Conservation (phyloP, 2,113 vertebrate genomes). For the Callaeas wilsoni region DNA sequence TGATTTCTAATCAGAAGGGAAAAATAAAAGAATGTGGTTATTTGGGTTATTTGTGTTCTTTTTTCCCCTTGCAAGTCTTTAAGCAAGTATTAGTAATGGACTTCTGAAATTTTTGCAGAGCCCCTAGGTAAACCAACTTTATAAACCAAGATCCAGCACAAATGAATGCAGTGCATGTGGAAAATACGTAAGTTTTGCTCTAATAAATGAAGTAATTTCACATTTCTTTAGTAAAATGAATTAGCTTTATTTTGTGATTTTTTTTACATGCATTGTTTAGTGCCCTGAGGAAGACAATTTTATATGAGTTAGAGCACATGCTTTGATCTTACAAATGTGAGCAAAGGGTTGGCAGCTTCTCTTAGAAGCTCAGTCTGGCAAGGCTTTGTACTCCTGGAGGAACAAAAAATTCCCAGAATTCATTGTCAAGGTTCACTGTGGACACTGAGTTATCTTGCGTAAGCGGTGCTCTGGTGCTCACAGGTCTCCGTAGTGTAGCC, state of each 20-base stretch:
- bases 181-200: background rate
- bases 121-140: background rate
- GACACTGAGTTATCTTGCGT: background rate
- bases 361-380: background rate
- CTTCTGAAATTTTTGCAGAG: background rate
- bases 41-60: background rate
- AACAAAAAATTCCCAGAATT: background rate
- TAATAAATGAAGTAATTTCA: background rate
- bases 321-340: background rate
- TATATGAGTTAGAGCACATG: background rate
- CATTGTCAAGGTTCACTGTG: background rate
- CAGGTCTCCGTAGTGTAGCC: background rate
- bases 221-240: background rate
- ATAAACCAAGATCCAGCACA: background rate
- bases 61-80: background rate
- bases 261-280: background rate
- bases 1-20: background rate
- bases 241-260: background rate
- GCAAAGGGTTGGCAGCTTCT: background rate
- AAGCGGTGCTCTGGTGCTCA: background rate
- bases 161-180: background rate
- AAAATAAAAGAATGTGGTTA: background rate
- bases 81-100: background rate
- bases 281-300: background rate
- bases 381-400: background rate